Evolutionary conservation across 53 echinoderm and acorn worm genomes (phyloP), one percentile per base, ranked within the genome.

Genomic region (Paelopatides confundens): DNA sequence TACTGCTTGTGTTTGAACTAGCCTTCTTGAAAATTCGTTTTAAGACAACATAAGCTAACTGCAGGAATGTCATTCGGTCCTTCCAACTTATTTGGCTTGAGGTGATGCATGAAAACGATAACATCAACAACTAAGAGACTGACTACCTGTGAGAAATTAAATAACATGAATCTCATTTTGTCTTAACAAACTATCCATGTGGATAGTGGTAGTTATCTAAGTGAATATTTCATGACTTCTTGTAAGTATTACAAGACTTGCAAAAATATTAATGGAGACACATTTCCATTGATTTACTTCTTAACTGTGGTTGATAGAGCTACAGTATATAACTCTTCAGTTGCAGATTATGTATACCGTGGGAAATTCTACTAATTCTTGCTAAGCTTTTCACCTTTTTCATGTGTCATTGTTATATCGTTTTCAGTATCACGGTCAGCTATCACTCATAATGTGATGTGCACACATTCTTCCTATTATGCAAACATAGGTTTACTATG

Each of bases 61-160:
- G 32, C 31, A 63, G 71, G 46, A 90, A 90, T 33, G 69, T 90
- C 32, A n/a, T 52, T 69, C 5, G 90, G 90, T 46, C 17, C 69
- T 12, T 32, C 63, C 62, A 90, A 26, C 32, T 58, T 88, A 13
- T 64, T 84, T 31, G 65, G 53, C 13, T 50, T 69, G 0, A 92
- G 70, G n/a, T 89, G 79, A 37, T 92, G 92, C 11, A 92, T 32
- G 69, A 92, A 85, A 31, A 86, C 92, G 89, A 92, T 92, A 29
- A 81, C 92, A 86, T 92, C 92, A 49, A 90, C 34, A 26, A 90
- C 64, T 62, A 62, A 74, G 13, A 50, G 54, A 62, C n/a, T n/a
- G n/a, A n/a, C 85, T 34, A 11, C 71, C 85, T 31, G 62, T n/a
- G 29, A 85, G 90, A 35, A 76, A 24, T 26, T 29, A 28, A 30